Percentiles rank a stretch among this genome's conserved stretches.
phyloP scores from a whole-genome alignment of 2,888 invertebrate species.

The Zaprionus obscuricornis region DNA sequence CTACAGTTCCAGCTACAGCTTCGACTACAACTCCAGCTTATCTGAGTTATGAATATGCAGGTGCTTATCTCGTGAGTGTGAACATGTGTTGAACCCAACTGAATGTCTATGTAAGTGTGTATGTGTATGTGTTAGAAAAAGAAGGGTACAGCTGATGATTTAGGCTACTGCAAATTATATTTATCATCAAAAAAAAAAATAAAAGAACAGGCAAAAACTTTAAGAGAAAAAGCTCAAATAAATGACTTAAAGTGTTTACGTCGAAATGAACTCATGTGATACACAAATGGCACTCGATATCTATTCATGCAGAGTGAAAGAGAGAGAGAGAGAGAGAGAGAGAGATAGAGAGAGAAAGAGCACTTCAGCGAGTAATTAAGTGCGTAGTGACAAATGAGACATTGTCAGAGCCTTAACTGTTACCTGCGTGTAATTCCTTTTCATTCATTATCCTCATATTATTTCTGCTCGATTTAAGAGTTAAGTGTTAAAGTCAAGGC shows the following conservation, averaged over 20 bases:
- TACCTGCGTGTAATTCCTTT: conserved; percentile 1
- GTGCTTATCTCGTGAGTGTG: conserved; percentile 63
- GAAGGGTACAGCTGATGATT: conserved; percentile 50
- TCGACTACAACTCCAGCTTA: no score
- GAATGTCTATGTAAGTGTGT: conserved; percentile 2
- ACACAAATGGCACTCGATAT: not conserved
- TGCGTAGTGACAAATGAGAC: conserved; percentile 19
- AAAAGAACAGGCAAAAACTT: conserved; percentile 19
- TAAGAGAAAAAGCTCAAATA: conserved; percentile 8
- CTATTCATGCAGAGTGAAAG: no score
- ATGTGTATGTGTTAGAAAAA: not conserved
- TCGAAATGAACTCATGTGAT: no score
- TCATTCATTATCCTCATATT: conserved; percentile 40
- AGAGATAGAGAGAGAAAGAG: no score
- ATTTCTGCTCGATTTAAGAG: conserved; percentile 63
- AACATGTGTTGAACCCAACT: conserved; percentile 18
- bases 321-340: no score
- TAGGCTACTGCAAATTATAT: conserved; percentile 63
- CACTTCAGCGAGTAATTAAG: conserved; percentile 19
- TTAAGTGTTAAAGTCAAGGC: conserved; percentile 17
- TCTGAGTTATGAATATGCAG: conserved; percentile 78
- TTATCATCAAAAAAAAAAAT: conserved; percentile 52
- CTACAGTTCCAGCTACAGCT: no score
- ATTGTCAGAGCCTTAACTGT: conserved; percentile 22
- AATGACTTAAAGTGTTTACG: conserved; percentile 1